phyloP scores from a whole-genome alignment of 2,888 invertebrate genomes.

The Diabrotica balteata region DNA sequence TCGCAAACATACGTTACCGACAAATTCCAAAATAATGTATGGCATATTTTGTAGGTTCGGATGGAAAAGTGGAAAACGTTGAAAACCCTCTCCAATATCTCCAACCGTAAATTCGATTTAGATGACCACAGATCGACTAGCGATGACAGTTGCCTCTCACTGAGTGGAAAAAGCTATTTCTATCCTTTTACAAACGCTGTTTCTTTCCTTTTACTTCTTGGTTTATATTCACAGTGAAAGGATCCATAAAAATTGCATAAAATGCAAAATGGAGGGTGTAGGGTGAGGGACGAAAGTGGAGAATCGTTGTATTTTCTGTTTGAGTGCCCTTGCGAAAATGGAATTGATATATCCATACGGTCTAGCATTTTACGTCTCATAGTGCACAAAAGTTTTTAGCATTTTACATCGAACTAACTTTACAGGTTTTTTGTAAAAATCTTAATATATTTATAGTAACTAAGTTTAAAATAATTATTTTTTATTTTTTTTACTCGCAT shows the following conservation, averaged over 20 bases:
- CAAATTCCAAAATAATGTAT: conserved; percentile 59
- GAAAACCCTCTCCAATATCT: conserved; percentile 51
- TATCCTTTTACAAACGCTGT: conserved; percentile 45
- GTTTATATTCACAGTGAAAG: conserved; percentile 34
- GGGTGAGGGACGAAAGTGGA: background rate
- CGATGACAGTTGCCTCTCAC: conserved; percentile 46
- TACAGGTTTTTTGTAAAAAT: no score
- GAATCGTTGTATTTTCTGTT: conserved; percentile 15
- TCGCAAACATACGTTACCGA: conserved; percentile 54
- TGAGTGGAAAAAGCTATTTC: conserved; percentile 53
- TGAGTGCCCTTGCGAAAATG: conserved; percentile 14
- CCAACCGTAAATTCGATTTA: conserved; percentile 58
- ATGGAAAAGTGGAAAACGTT: conserved; percentile 30
- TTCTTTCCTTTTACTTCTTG: conserved; percentile 35
- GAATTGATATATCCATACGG: no score
- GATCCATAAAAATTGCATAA: conserved; percentile 36
- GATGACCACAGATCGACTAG: conserved; percentile 56
- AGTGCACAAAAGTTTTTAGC: no score
- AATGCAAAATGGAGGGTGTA: conserved; percentile 24
- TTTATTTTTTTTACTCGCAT: no score
- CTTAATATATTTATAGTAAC: no score
- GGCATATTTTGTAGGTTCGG: conserved; percentile 48
- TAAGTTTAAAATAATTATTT: no score
- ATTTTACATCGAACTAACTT: background rate
- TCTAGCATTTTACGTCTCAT: no score